Percentiles rank a stretch among this genome's conserved stretches.
Conservation (phyloP, 2,888 invertebrate genomes). For the Amiota communis region DNA sequence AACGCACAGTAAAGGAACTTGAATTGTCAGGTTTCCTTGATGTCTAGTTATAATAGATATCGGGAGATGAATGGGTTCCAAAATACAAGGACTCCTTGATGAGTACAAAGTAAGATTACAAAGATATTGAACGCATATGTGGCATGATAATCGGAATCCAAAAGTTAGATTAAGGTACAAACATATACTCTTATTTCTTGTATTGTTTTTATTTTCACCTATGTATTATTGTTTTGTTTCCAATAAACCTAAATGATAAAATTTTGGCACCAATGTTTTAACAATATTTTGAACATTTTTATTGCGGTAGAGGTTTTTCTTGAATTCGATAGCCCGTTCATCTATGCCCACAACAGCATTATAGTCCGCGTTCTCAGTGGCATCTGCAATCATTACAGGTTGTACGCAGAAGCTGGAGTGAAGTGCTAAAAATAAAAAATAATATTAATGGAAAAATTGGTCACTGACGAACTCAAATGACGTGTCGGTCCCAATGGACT, state of each 20-base stretch:
- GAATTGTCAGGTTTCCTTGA: conserved; percentile 71
- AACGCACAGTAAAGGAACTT: conserved; percentile 70
- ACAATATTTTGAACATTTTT: too few species aligned
- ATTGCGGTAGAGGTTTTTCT: too few species aligned
- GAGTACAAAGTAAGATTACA: too few species aligned
- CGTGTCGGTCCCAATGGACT: too few species aligned
- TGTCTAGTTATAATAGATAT: conserved; percentile 40
- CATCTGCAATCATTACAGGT: conserved; percentile 31
- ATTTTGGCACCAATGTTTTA: neutral
- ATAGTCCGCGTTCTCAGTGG: too few species aligned
- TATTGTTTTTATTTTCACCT: neutral
- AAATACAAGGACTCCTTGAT: too few species aligned
- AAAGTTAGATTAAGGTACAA: neutral
- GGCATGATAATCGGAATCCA: too few species aligned
- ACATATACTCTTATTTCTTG: conserved; percentile 5
- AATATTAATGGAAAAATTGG: too few species aligned
- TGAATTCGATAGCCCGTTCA: neutral
- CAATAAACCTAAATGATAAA: conserved; percentile 18
- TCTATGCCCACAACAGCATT: conserved; percentile 26
- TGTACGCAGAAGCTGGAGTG: conserved; percentile 34
- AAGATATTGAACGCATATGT: too few species aligned
- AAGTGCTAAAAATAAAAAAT: conserved; percentile 32
- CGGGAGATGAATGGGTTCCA: too few species aligned
- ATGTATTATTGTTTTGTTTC: conserved; percentile 23
- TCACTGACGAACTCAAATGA: too few species aligned